Evolutionary conservation across 2,797 vertebrate species (phyloP).

Genomic region (Liasis olivaceus): DNA sequence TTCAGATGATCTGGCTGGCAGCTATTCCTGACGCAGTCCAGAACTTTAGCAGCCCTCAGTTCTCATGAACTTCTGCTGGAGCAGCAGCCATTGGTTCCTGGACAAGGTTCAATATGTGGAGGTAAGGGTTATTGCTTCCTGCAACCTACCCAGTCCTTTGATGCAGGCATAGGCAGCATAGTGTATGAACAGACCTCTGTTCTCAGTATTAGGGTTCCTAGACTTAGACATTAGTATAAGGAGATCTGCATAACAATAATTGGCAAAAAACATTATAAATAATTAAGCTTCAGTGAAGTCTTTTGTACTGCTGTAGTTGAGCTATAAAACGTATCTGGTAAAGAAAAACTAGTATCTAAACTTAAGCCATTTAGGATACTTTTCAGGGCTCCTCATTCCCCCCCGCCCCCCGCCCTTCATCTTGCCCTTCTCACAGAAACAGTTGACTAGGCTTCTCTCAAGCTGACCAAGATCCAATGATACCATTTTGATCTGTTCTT

Average conservation of each 20-base stretch:
- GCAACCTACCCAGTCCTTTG: neutral
- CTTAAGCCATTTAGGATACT: no score
- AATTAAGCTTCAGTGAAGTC: no score
- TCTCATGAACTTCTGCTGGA: neutral
- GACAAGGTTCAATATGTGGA: neutral
- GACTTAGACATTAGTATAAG: neutral
- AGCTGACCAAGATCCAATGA: neutral
- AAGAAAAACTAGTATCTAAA: no score
- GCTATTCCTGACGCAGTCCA: no score
- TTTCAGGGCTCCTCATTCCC: neutral
- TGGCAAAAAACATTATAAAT: neutral
- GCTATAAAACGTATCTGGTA: neutral
- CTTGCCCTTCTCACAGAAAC: neutral
- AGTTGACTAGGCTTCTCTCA: neutral
- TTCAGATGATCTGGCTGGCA: no score
- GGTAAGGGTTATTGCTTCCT: no score
- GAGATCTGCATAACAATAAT: neutral
- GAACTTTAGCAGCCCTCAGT: neutral
- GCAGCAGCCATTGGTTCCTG: no score
- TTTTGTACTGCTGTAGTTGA: neutral
- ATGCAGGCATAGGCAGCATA: neutral
- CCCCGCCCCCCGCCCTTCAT: no score
- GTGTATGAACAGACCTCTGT: neutral
- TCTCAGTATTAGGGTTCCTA: neutral
- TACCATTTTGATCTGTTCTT: neutral